Percentiles rank a stretch among this genome's conserved stretches.
Evolutionary conservation across 2,113 vertebrate genomes (phyloP).

Genomic region (Phrynosoma blainvillii): DNA sequence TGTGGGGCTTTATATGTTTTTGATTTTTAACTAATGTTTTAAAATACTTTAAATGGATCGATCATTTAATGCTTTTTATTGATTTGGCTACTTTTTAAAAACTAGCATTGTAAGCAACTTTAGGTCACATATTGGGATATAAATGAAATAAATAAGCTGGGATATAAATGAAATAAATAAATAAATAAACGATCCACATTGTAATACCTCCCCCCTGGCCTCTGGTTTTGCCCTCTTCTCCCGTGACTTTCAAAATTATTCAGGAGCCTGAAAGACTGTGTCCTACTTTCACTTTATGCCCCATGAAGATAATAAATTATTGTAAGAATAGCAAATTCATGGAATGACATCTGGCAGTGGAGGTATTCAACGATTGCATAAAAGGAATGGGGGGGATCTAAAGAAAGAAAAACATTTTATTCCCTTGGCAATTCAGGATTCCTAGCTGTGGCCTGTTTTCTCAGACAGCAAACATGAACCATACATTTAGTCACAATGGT

Average conservation of each 20-base stretch:
- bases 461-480: not conserved
- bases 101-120: no score
- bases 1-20: no score
- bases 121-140: no score
- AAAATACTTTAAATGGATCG: no score
- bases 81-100: no score
- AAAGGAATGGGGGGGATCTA: not conserved
- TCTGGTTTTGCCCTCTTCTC: not conserved
- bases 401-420: fast-evolving
- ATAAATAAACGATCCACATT: no score
- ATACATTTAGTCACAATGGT: slow-evolving; percentile 24
- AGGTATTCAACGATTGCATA: slow-evolving; percentile 2
- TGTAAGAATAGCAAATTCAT: not conserved
- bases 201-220: no score
- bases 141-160: no score
- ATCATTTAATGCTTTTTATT: no score
- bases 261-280: not conserved
- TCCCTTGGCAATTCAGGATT: not conserved
- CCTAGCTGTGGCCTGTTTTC: not conserved
- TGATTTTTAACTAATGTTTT: no score
- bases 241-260: not conserved
- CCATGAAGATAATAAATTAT: not conserved
- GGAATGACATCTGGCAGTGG: not conserved
- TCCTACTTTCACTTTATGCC: not conserved
- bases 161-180: no score